Percentiles rank a stretch among this genome's conserved stretches.
These are phyloP conservation scores for Drosophila mayaguana DNA, from an alignment of 2,888 invertebrate species.

Conservation along the genomic window DNA sequence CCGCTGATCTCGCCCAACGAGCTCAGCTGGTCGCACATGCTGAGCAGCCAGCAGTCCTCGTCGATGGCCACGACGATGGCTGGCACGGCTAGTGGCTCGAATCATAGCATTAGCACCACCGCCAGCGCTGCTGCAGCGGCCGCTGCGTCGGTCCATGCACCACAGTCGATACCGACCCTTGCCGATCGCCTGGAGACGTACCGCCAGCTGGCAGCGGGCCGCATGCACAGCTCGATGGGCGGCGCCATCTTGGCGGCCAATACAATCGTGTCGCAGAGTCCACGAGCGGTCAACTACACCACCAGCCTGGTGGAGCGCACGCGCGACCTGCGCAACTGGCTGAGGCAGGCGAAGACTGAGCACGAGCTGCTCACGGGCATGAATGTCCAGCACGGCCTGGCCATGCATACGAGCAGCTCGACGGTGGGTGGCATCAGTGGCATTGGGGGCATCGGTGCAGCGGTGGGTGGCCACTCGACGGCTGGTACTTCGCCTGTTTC, in stretches of 20 bases:
- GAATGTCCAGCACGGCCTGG: conserved; percentile 52
- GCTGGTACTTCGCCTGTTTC: conserved; percentile 5
- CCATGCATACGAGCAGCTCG: conserved; percentile 21
- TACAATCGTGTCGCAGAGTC: conserved; percentile 84
- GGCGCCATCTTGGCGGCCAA: conserved; percentile 85
- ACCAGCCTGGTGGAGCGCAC: conserved; percentile 89
- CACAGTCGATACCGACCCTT: conserved; percentile 85
- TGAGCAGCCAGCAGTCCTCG: conserved; percentile 61
- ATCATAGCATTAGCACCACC: conserved; percentile 26
- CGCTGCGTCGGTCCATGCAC: conserved; percentile 67
- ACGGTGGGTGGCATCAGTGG: conserved; percentile 26
- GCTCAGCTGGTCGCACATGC: conserved; percentile 81
- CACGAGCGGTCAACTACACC: conserved; percentile 86
- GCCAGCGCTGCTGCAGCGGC: conserved; percentile 16
- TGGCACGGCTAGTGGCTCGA: conserved; percentile 35
- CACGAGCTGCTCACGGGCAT: conserved; percentile 82
- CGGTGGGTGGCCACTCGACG: conserved; percentile 21
- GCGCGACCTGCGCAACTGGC: conserved; percentile 88
- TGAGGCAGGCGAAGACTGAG: conserved; percentile 86
- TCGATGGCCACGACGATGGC: conserved; percentile 10
- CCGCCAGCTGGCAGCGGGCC: conserved; percentile 86
- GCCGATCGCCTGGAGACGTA: conserved; percentile 87
- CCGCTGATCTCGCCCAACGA: conserved; percentile 79
- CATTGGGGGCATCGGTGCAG: conserved; percentile 33
- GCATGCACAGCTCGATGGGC: conserved; percentile 85